These are phyloP conservation scores for Protodeltote pygarga DNA, from an alignment of 2,888 invertebrate genomes.

Conservation along the genomic window DNA sequence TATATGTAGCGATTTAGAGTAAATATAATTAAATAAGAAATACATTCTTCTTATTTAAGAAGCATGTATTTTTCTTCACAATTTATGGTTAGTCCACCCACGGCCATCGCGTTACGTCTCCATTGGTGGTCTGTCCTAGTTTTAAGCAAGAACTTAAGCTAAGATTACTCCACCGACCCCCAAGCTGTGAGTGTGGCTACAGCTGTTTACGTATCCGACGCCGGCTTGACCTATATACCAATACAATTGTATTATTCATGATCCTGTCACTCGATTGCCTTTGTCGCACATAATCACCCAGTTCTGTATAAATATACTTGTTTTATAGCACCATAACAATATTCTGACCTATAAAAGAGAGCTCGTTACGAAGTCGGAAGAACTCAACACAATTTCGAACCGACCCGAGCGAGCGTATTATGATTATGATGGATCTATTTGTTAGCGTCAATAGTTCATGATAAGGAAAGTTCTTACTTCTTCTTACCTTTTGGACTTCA, in stretches of 20 bases:
- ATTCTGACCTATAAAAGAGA: slow-evolving; percentile 39
- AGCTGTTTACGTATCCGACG: slow-evolving; percentile 68
- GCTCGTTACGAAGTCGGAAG: slow-evolving; percentile 17
- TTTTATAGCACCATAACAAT: slow-evolving; percentile 34
- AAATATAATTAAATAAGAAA: neutral
- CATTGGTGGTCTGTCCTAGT: slow-evolving; percentile 57
- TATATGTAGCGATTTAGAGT: too few species aligned
- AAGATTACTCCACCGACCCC: slow-evolving; percentile 59
- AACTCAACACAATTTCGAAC: slow-evolving; percentile 15
- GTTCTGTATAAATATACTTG: slow-evolving; percentile 31
- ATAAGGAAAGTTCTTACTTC: slow-evolving; percentile 2
- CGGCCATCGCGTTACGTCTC: slow-evolving; percentile 39
- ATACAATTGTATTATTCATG: slow-evolving; percentile 77
- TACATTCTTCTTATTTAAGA: neutral
- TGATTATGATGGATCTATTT: neutral
- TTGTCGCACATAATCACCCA: slow-evolving; percentile 47
- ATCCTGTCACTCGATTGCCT: slow-evolving; percentile 61
- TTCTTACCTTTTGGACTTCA: neutral
- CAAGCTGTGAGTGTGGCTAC: slow-evolving; percentile 54
- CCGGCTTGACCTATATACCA: slow-evolving; percentile 76
- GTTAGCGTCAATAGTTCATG: slow-evolving; percentile 11
- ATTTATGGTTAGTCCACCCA: slow-evolving; percentile 40
- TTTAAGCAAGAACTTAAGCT: slow-evolving; percentile 55
- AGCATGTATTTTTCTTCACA: neutral
- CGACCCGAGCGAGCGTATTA: slow-evolving; percentile 16